Conservation (phyloP, 2,797 vertebrate genomes). For the Mormyrops attenuatus region DNA sequence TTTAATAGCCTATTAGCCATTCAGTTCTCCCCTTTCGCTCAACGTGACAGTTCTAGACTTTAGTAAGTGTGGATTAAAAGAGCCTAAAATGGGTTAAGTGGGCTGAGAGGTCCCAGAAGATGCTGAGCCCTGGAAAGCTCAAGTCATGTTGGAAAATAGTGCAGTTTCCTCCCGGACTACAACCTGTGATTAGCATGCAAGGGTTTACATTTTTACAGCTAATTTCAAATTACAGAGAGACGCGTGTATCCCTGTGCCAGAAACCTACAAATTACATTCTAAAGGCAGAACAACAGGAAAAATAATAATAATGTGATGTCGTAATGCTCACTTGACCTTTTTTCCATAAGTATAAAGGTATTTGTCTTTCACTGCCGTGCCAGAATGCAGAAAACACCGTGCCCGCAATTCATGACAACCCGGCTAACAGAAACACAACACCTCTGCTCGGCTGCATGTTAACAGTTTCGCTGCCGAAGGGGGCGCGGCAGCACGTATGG, state of each 20-base stretch:
- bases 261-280: conserved; percentile 43
- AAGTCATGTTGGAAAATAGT: background rate
- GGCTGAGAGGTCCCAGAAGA: background rate
- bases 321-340: conserved; percentile 38
- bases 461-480: background rate
- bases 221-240: conserved; percentile 49
- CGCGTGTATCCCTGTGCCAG: conserved; percentile 37
- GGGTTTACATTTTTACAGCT: conserved; percentile 39
- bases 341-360: conserved; percentile 37
- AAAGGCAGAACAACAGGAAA: conserved; percentile 43
- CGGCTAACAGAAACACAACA: background rate
- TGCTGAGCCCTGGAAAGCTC: conserved; percentile 9
- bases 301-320: conserved; percentile 40
- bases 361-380: conserved; percentile 35
- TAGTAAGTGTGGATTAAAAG: background rate
- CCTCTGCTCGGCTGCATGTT: background rate
- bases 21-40: background rate
- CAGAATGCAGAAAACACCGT: conserved; percentile 38
- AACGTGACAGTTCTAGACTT: background rate
- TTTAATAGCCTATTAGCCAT: conserved; percentile 2
- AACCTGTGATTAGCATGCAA: conserved; percentile 33
- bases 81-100: conserved; percentile 6
- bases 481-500: too few species aligned
- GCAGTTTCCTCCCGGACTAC: conserved; percentile 14
- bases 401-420: background rate